phyloP scores from a whole-genome alignment of 2,797 vertebrate genomes.

The Salmo trutta region DNA sequence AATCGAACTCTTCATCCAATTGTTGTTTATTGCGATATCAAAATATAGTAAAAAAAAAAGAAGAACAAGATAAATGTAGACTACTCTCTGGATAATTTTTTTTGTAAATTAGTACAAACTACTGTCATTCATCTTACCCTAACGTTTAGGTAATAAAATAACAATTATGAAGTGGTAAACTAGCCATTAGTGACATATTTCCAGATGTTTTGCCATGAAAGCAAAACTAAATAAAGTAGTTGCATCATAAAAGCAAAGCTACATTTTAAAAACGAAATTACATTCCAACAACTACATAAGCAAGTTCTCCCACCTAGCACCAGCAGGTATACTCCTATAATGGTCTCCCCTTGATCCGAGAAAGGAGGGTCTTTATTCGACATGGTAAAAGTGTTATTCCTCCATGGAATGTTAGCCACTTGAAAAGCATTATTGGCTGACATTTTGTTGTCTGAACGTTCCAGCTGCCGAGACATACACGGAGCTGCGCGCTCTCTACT shows the following conservation, averaged over 20 bases:
- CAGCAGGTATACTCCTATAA: conserved; percentile 81
- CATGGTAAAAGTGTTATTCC: conserved; percentile 77
- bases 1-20: no score
- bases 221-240: neutral
- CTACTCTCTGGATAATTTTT: neutral
- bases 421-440: conserved; percentile 28
- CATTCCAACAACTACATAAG: neutral
- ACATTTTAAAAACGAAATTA: neutral
- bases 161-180: neutral
- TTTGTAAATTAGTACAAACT: neutral
- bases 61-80: no score
- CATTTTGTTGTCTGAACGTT: conserved; percentile 18
- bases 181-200: neutral
- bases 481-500: neutral
- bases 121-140: neutral
- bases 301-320: conserved; percentile 67
- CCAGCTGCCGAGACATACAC: neutral
- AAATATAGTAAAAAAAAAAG: no score
- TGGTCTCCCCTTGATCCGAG: conserved; percentile 80
- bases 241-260: neutral
- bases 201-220: neutral
- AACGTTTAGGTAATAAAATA: neutral
- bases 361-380: conserved; percentile 71
- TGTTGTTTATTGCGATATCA: no score
- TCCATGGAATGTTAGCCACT: conserved; percentile 67